Percentiles rank a stretch among this genome's conserved stretches.
Evolutionary conservation across 2,113 vertebrate species (phyloP).

Genomic region (Oryzias melastigma): DNA sequence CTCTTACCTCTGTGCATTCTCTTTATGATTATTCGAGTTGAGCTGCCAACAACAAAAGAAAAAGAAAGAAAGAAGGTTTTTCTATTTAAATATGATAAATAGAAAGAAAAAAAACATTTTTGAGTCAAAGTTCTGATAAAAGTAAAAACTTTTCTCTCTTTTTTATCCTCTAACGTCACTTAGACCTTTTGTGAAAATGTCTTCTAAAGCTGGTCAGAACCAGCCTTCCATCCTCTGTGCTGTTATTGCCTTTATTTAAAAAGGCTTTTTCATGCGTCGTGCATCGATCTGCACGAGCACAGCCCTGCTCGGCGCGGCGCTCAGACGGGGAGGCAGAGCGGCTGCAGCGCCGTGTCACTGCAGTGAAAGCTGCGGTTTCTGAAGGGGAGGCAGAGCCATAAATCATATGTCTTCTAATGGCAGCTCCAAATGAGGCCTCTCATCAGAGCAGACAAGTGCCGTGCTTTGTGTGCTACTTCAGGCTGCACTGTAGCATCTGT

Average conservation of each 20-base stretch:
- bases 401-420: conserved; percentile 74
- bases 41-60: too few relatives aligned
- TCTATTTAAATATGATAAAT: too few relatives aligned
- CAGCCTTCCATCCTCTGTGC: background rate
- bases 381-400: conserved; percentile 56
- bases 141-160: too few relatives aligned
- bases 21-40: too few relatives aligned
- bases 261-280: background rate
- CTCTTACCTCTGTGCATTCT: too few relatives aligned
- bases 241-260: background rate
- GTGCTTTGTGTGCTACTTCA: conserved; percentile 71
- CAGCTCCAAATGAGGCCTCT: conserved; percentile 76
- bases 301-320: conserved; percentile 9
- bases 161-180: too few relatives aligned
- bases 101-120: too few relatives aligned
- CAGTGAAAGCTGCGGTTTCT: conserved; percentile 42
- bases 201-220: too few relatives aligned
- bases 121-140: too few relatives aligned
- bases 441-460: conserved; percentile 79
- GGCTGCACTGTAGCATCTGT: conserved; percentile 71
- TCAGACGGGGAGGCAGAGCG: conserved; percentile 22
- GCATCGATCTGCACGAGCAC: conserved; percentile 8
- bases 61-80: too few relatives aligned
- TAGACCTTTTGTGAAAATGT: too few relatives aligned
- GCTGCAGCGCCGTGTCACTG: conserved; percentile 23